A percentile compares a stretch with the other conserved stretches of the same genome.
Evolutionary conservation across 2,797 vertebrate genomes (phyloP).

Genomic region (Darevskia mixta): DNA sequence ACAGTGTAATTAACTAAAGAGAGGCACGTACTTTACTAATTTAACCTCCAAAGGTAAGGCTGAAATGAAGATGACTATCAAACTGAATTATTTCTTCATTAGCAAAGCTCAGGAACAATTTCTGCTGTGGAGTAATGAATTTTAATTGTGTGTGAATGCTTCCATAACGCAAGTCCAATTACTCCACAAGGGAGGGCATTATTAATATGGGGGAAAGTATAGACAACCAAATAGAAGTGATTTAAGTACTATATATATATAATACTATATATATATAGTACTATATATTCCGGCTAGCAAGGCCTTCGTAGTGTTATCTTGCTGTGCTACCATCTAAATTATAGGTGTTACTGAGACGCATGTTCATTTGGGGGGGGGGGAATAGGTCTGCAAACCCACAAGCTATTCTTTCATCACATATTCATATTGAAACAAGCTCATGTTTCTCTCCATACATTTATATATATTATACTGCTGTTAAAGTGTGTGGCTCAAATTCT

Average conservation of each 20-base stretch:
- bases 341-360: constrained; percentile 29
- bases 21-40: constrained; percentile 59
- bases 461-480: not conserved
- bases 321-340: not conserved
- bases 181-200: constrained; percentile 18
- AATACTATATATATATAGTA: not conserved
- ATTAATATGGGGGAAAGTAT: rapidly evolving
- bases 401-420: not conserved
- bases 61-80: constrained; percentile 68
- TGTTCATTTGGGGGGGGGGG: constrained; percentile 22
- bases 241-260: constrained; percentile 2
- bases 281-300: constrained; percentile 4
- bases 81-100: constrained; percentile 69
- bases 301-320: not conserved
- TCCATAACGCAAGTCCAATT: constrained; percentile 40
- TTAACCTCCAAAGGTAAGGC: constrained; percentile 38
- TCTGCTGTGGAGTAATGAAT: constrained; percentile 55
- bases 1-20: constrained; percentile 59
- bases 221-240: constrained; percentile 1
- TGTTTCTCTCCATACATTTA: not conserved
- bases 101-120: constrained; percentile 50
- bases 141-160: constrained; percentile 59
- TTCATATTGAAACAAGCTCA: not conserved
- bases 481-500: not conserved
- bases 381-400: not conserved